Base-by-base conservation (phyloP, 2,113 vertebrate genomes). In the Strigops habroptila region DNA sequence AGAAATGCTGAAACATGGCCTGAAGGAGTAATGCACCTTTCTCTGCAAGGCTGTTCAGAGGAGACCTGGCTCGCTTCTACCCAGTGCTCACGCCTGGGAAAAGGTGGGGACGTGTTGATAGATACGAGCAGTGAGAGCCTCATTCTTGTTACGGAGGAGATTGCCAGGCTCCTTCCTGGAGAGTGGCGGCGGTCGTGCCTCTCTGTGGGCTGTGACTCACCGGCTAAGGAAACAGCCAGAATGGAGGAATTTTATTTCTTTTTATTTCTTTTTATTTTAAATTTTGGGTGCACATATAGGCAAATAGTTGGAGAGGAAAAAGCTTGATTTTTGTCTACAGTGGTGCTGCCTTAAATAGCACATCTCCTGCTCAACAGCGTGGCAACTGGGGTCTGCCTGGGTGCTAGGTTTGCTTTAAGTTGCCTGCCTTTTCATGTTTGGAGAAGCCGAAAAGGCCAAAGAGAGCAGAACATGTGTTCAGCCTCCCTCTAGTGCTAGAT, bases 401-500 rank as follows among this genome's bases (percentile, higher is more conserved):
- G 9, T 70, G 64, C 57, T 68, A 67, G 73, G 57, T 37, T 86
- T 51, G n/a, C 73, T 78, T 37, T 60, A 69, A 64, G 49, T 68
- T 16, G 18, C 59, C 55, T 95, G 84, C 49, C 65, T 95, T 81
- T 62, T 37, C 60, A 11, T 18, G 7, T 65, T 59, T 76, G 21
- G 77, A 81, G 73, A 62, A 93, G 68, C 82, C 7, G 22, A 88
- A 77, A 89, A 92, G 71, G 68, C 77, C 75, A 76, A 53, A 55
- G 55, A 51, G 59, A 51, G 60, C 75, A 81, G 68, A 95, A 93
- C 59, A 31, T n/a, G 78, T 44, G 39, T 96, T 95, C 78, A 95
- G 95, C 96, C 95, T 96, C 94, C 96, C 96, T 96, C 94, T 95
- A 94, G 95, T 95, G 95, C 86, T 96, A 95, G 95, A 80, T 95